These are phyloP conservation scores for Brachionus paranguensis DNA, from an alignment of 1,140 invertebrate species.

Conservation along the genomic window DNA sequence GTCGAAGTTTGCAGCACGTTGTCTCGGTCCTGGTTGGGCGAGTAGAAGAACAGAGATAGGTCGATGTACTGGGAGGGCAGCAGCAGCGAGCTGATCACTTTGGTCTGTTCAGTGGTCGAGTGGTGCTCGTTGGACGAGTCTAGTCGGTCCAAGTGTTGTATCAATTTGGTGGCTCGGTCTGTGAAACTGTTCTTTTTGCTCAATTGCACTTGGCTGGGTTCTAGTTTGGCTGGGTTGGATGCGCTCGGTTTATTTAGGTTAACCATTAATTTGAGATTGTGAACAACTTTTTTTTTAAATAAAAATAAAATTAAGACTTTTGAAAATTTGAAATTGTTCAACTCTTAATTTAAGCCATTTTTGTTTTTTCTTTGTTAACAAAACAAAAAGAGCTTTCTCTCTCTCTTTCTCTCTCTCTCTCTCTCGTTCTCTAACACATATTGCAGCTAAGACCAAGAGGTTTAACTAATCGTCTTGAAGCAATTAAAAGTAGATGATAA, in stretches of 20 bases:
- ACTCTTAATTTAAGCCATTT: constrained; percentile 8
- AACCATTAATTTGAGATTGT: constrained; percentile 26
- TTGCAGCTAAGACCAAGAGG: neutral
- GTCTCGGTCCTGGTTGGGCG: neutral
- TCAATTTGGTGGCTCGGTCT: constrained; percentile 11
- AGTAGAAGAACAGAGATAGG: constrained; percentile 7
- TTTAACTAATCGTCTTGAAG: constrained; percentile 20
- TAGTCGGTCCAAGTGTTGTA: neutral
- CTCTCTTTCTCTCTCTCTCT: neutral
- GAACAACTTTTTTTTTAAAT: neutral
- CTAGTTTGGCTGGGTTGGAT: neutral
- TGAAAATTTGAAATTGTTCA: neutral
- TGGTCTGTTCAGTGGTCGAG: neutral
- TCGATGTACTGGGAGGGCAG: constrained; percentile 37
- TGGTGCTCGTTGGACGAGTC: neutral
- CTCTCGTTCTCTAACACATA: neutral
- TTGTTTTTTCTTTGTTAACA: neutral
- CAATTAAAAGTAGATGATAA: neutral
- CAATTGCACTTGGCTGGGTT: neutral
- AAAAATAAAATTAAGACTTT: neutral
- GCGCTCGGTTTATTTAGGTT: constrained; percentile 1
- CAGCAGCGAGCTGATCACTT: constrained; percentile 10
- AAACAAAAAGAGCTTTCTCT: neutral
- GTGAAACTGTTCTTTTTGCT: constrained; percentile 24
- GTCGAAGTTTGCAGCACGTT: neutral